Evolutionary conservation across 2,797 vertebrate species (phyloP).

Genomic region (Enteromius afrohamiltoni): DNA sequence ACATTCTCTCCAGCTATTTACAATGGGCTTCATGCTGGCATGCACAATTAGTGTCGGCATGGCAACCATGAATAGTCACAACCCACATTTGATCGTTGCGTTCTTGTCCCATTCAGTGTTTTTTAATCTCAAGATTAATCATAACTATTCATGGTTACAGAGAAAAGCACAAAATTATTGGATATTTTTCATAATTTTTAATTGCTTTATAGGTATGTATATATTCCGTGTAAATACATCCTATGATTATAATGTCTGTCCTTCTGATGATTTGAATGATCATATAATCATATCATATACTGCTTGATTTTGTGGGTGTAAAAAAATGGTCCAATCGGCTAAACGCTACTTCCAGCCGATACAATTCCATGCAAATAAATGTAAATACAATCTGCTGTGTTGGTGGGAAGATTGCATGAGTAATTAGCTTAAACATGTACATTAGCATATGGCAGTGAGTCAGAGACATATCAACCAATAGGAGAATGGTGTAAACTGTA

Average conservation of each 20-base stretch:
- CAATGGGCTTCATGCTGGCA: slow-evolving; percentile 38
- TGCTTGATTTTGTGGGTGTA: not conserved
- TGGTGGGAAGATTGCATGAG: slow-evolving; percentile 41
- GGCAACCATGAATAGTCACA: slow-evolving; percentile 41
- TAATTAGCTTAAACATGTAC: slow-evolving; percentile 50
- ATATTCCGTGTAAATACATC: not conserved
- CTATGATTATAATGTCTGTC: not conserved
- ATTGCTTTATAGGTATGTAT: too few relatives aligned
- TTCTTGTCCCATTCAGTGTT: not conserved
- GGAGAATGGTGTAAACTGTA: not conserved
- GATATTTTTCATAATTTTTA: not conserved
- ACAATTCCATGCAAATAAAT: slow-evolving; percentile 51
- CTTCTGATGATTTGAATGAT: not conserved
- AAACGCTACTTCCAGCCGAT: slow-evolving; percentile 16
- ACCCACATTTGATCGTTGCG: slow-evolving; percentile 9
- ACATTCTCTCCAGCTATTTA: slow-evolving; percentile 57
- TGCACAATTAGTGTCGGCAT: slow-evolving; percentile 51
- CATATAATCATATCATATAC: not conserved
- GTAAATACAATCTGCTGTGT: slow-evolving; percentile 40
- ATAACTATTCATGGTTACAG: not conserved
- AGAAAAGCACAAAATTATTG: not conserved
- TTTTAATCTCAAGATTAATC: slow-evolving; percentile 14
- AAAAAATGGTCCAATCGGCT: not conserved
- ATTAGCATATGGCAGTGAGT: slow-evolving; percentile 54
- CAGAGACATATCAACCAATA: slow-evolving; percentile 29